Evolutionary conservation across 2,113 vertebrate species (phyloP), one percentile per base, ranked within the genome.

Genomic region (Oreochromis niloticus): DNA sequence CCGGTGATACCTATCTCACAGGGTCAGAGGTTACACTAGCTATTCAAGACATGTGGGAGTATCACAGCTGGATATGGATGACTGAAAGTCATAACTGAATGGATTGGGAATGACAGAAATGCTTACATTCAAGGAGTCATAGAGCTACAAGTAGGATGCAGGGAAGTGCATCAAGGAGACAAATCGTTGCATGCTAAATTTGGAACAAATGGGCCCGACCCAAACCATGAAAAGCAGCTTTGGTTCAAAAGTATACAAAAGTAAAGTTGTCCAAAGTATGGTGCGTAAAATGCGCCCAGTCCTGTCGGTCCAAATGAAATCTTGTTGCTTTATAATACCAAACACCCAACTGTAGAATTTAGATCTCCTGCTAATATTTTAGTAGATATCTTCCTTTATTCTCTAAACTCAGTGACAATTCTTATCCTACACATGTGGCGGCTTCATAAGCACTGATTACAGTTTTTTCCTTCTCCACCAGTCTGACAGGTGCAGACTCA

Each of bases 11-110:
- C 32, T 0, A 54, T 92, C 82, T 61, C 89, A 71, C 22, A 39
- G 80, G 84, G 88, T 92, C 88, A 94, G 48, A 88, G 90, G 89
- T 85, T 57, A 83, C 41, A 83, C 63, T 46, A 50, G 56, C 83
- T 71, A 81, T 87, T 85, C 54, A 68, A 88, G 57, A 88, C 50
- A 85, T 82, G 82, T 50, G 55, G 59, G 46, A 90, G 85, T 36
- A 71, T 81, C 84, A 87, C 75, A 84, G 68, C 82, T 82, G 59
- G 84, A 82, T 55, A 22, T 13, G 79, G 52, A 82, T 43, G 63
- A 22, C 61, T 84, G 32, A 30, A 86, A 16, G 61, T 17, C 9
- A 52, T 32, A 22, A 19, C 30, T 24, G 19, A 68, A 86, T 78
- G 43, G 50, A 85, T 41, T 87, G 78, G 55, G 88, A 82, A 56